Evolutionary conservation across 2,797 vertebrate species (phyloP).

Genomic region (Fistularia tabacaria): DNA sequence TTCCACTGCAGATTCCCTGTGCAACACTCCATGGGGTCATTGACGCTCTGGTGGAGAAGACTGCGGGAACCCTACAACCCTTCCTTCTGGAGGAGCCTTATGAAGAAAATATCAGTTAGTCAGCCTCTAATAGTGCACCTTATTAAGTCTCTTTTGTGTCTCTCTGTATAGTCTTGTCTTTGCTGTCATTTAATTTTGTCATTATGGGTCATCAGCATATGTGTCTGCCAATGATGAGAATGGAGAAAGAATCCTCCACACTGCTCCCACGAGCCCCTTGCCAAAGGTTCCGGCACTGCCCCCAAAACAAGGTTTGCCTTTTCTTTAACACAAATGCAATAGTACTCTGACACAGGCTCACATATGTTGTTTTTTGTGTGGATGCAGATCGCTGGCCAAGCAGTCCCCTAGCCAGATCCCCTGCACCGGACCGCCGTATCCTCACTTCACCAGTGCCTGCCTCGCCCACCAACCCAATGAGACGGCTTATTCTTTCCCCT

Average conservation of each 20-base stretch:
- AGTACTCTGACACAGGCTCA: neutral
- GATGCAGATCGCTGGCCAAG: conserved; percentile 63
- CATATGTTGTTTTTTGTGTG: conserved; percentile 2
- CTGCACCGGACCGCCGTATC: conserved; percentile 66
- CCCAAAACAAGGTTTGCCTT: conserved; percentile 73
- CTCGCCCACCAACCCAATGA: conserved; percentile 76
- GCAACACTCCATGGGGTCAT: conserved; percentile 82
- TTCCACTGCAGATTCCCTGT: conserved; percentile 72
- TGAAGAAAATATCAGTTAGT: conserved; percentile 82
- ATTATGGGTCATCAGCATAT: conserved; percentile 68
- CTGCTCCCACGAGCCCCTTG: conserved; percentile 60
- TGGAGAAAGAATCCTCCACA: conserved; percentile 75
- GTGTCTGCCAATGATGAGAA: conserved; percentile 83
- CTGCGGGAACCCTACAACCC: conserved; percentile 77
- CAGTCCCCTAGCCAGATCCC: conserved; percentile 65
- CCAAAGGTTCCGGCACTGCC: conserved; percentile 66
- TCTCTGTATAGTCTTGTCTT: neutral
- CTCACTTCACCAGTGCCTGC: conserved; percentile 65
- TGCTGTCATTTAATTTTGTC: neutral
- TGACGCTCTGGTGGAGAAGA: conserved; percentile 79
- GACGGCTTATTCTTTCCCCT: conserved; percentile 74
- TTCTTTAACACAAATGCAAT: neutral
- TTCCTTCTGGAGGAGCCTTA: conserved; percentile 81
- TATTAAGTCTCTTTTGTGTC: neutral
- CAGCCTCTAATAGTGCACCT: conserved; percentile 1